Conservation (phyloP, 2,888 invertebrate species). For the Ashinkailepas kermadecensis region DNA sequence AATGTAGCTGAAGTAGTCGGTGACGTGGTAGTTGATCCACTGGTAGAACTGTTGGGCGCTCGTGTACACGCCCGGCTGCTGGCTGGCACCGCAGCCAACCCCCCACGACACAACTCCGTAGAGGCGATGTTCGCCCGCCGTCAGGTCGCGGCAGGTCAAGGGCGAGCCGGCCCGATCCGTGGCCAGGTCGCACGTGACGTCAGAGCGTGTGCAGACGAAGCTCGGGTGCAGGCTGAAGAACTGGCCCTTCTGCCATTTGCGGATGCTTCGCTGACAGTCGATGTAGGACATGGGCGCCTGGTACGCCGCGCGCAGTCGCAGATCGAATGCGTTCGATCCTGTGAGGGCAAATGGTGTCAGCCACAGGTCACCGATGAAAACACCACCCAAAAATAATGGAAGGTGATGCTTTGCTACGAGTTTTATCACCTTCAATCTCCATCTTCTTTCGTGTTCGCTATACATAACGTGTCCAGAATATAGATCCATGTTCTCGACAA, state of each 20-base stretch:
- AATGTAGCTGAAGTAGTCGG: neutral
- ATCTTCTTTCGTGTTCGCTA: no score
- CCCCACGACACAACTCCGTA: neutral
- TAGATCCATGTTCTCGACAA: no score
- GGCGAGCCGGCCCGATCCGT: neutral
- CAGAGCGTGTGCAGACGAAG: neutral
- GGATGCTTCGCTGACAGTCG: neutral
- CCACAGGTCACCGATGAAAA: neutral
- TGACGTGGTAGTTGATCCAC: neutral
- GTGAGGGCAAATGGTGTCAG: neutral
- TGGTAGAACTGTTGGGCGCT: neutral
- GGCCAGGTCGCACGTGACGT: slow-evolving; percentile 1
- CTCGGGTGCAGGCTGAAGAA: slow-evolving; percentile 3
- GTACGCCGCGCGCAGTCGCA: neutral
- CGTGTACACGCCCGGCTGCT: slow-evolving; percentile 4
- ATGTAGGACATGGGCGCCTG: neutral
- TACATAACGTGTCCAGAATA: no score
- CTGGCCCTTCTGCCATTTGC: neutral
- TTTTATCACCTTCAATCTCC: no score
- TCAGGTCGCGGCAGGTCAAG: neutral
- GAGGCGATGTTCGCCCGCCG: neutral
- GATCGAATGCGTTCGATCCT: neutral
- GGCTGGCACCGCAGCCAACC: neutral
- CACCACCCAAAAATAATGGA: neutral
- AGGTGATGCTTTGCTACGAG: neutral